Base-by-base conservation (phyloP, 2,797 vertebrate genomes). In the Synaphobranchus kaupii region DNA sequence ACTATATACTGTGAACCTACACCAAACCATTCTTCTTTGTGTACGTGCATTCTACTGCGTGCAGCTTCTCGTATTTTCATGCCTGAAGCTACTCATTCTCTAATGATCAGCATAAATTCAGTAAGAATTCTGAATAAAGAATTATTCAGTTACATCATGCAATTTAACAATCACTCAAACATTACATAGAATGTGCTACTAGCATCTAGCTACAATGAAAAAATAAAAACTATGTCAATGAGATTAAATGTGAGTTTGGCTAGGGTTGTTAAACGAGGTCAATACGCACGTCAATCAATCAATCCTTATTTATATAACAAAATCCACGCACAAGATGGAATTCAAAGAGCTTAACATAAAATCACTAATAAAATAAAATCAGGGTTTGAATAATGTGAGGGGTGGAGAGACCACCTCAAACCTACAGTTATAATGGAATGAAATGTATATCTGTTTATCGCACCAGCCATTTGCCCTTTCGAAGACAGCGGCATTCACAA, bases 1-100 rank as follows among this genome's bases (percentile, higher is more conserved):
- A 84, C 73, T 87, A 52, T 22, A 86, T 25, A 84, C 63, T 83
- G 84, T 34, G 58, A 83, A 31, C n/a, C 1, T 34, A 44, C 73
- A 78, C 4, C 4, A 15, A 39, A 47, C 34, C 6, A 44, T 78
- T 78, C 12, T 17, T 39, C 73, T 78, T 39, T 78, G 15, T 44
- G 13, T 20, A 44, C 22, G 39, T 22, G 73, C 44, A 1, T 8
- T 66, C 28, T 25, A 66, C 63, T n/a, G 17, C 58, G 25, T 34
- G 28, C 71, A 17, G 71, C 28, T 12, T 34, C 73, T 15, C 34
- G 20, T 78, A 34, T 31, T 34, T 34, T 28, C 68, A 73, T 15
- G 31, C 9, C 63, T 34, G 68, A 73, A 73, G 28, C 68, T 31
- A 44, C 28, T 31, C 8, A 73, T 44, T 78, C 20, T 73, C 28